These are phyloP conservation scores for Ruditapes philippinarum DNA, from an alignment of 1,140 invertebrate genomes.

Conservation along the genomic window DNA sequence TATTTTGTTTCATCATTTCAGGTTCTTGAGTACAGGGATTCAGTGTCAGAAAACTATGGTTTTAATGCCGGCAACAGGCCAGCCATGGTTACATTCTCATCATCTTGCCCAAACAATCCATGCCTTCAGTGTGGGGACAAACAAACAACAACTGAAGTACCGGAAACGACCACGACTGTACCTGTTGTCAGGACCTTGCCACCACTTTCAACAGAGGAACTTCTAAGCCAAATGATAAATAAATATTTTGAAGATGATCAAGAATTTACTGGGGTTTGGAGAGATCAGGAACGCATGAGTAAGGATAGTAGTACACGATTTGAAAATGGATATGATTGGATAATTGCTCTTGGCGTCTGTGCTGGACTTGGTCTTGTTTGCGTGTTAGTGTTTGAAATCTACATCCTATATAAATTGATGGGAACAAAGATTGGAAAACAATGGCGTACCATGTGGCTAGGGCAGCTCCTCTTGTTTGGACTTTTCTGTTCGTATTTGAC, in stretches of 20 bases:
- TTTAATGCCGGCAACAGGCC: neutral
- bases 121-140: conserved; percentile 73
- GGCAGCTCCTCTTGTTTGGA: conserved; percentile 95
- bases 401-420: conserved; percentile 95
- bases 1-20: conserved; percentile 20
- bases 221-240: neutral
- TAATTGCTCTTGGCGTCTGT: conserved; percentile 93
- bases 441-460: conserved; percentile 91
- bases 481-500: conserved; percentile 94
- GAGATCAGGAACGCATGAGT: conserved; percentile 4
- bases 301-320: conserved; percentile 75
- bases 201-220: conserved; percentile 29
- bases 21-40: conserved; percentile 36
- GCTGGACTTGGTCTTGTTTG: conserved; percentile 93
- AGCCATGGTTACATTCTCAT: conserved; percentile 10
- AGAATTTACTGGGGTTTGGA: conserved; percentile 76
- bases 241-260: conserved; percentile 67
- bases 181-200: neutral
- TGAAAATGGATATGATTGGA: conserved; percentile 91
- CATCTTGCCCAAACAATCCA: conserved; percentile 65
- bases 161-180: conserved; percentile 54
- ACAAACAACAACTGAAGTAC: neutral
- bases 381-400: conserved; percentile 94
- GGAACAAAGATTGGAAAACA: conserved; percentile 94
- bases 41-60: neutral